phyloP scores from a whole-genome alignment of 2,113 vertebrate species.

The Scomber japonicus region DNA sequence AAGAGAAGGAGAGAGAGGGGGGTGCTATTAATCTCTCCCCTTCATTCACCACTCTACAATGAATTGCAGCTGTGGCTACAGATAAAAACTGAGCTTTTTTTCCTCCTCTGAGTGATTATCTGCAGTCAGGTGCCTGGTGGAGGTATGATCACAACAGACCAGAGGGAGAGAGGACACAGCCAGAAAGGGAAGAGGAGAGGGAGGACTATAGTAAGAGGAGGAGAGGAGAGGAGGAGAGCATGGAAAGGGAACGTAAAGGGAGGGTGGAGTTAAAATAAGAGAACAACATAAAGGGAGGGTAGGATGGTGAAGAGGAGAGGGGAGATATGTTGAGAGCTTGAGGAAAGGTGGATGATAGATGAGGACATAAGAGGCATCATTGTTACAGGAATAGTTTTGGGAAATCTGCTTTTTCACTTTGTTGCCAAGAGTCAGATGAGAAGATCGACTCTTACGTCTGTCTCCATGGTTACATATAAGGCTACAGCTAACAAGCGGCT shows the following conservation, averaged over 20 bases:
- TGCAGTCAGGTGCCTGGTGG: constrained; percentile 71
- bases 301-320: constrained; percentile 8
- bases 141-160: constrained; percentile 76
- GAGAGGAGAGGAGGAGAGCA: background rate
- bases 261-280: constrained; percentile 7
- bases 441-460: too few relatives aligned
- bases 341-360: background rate
- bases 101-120: constrained; percentile 76
- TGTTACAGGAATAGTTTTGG: background rate
- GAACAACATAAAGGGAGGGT: background rate
- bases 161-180: constrained; percentile 39
- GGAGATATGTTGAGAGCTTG: background rate
- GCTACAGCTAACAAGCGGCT: too few relatives aligned
- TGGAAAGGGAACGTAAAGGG: too few relatives aligned
- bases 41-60: constrained; percentile 78
- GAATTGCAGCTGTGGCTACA: constrained; percentile 85
- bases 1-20: constrained; percentile 27
- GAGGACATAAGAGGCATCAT: background rate
- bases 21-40: constrained; percentile 70
- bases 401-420: too few relatives aligned
- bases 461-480: too few relatives aligned
- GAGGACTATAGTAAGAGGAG: constrained; percentile 1
- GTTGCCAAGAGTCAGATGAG: too few relatives aligned
- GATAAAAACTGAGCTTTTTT: constrained; percentile 79
- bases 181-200: constrained; percentile 2